Evolutionary conservation across 2,113 vertebrate genomes (phyloP).

Genomic region (Nyctereutes procyonoides): DNA sequence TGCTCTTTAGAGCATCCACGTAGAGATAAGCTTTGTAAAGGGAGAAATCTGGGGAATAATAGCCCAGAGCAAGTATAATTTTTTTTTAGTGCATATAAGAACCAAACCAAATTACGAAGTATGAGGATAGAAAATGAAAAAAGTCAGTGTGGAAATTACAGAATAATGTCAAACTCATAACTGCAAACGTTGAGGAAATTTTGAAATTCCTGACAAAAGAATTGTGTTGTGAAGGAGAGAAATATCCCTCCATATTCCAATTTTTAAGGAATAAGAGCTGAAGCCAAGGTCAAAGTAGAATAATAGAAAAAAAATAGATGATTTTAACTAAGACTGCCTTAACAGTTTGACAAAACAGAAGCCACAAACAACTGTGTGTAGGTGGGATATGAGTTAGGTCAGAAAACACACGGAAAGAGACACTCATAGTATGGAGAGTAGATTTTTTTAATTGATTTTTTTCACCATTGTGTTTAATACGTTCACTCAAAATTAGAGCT

Average conservation of each 20-base stretch:
- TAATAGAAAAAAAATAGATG: background rate
- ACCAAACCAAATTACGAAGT: background rate
- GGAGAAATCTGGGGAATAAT: background rate
- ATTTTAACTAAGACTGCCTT: background rate
- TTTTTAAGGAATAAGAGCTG: background rate
- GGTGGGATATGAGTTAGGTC: background rate
- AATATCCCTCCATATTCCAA: rapidly evolving
- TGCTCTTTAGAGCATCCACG: background rate
- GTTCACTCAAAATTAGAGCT: constrained; percentile 46
- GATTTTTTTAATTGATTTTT: constrained; percentile 32
- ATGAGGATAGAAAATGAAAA: background rate
- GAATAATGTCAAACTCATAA: background rate
- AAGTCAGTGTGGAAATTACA: background rate
- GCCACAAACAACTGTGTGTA: background rate
- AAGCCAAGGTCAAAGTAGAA: background rate
- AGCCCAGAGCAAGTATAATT: background rate
- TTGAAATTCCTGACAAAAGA: background rate
- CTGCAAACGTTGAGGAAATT: background rate
- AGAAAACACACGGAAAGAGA: background rate
- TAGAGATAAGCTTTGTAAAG: background rate
- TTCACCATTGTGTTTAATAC: constrained; percentile 12
- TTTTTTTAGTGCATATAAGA: background rate
- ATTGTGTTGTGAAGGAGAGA: background rate
- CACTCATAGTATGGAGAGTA: background rate
- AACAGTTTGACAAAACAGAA: background rate